A percentile compares a stretch with the other conserved stretches of the same genome.
Evolutionary conservation across 1,140 invertebrate genomes (phyloP).

Genomic region (Uloborus diversus): DNA sequence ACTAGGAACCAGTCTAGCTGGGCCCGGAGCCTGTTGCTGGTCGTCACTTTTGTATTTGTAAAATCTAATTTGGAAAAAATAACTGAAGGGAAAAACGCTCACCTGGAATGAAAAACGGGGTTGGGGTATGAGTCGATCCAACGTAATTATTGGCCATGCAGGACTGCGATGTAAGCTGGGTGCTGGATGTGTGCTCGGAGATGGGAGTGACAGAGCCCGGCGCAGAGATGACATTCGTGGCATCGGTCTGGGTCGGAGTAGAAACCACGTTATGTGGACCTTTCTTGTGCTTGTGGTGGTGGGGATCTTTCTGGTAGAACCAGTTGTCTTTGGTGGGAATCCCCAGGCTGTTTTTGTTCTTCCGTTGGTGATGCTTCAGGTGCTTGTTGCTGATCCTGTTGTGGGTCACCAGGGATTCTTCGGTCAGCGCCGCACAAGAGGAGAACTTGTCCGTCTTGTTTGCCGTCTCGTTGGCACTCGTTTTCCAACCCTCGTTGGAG

Average conservation of each 20-base stretch:
- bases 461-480: background rate
- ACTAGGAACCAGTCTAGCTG: too few relatives aligned
- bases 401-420: conserved; percentile 38
- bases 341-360: background rate
- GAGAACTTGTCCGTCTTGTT: conserved; percentile 31
- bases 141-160: background rate
- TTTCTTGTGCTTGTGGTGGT: conserved; percentile 13
- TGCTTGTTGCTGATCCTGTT: conserved; percentile 51
- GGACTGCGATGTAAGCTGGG: too few relatives aligned
- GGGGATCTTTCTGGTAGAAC: conserved; percentile 7
- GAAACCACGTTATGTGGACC: background rate
- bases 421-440: conserved; percentile 41
- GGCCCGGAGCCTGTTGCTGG: too few relatives aligned
- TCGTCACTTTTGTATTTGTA: too few relatives aligned
- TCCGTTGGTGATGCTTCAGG: conserved; percentile 27
- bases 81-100: too few relatives aligned
- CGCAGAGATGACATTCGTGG: background rate
- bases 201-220: too few relatives aligned
- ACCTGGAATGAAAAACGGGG: conserved; percentile 46
- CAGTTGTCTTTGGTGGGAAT: background rate
- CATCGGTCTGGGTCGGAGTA: background rate
- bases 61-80: too few relatives aligned
- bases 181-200: too few relatives aligned
- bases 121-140: background rate
- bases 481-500: conserved; percentile 1